These are phyloP conservation scores for Rhagonycha fulva DNA, from an alignment of 2,888 invertebrate genomes.

Conservation along the genomic window DNA sequence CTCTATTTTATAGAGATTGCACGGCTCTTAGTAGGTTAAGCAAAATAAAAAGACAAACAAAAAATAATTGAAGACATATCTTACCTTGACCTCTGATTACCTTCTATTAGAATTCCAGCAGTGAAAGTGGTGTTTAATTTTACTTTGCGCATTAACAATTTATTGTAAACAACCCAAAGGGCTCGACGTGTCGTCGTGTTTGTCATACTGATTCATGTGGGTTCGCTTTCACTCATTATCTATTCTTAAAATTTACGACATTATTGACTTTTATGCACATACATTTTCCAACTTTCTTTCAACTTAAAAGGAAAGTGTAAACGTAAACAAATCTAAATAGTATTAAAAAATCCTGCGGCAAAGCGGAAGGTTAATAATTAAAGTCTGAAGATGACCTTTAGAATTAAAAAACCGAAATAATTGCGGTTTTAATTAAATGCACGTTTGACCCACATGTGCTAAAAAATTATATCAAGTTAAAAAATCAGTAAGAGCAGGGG, in stretches of 20 bases:
- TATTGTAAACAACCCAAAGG: not conserved
- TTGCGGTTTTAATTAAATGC: no score
- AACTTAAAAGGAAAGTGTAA: not conserved
- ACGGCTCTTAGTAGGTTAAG: slow-evolving; percentile 32
- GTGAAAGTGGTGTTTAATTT: slow-evolving; percentile 34
- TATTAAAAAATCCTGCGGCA: not conserved
- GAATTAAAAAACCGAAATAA: not conserved
- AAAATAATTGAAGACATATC: slow-evolving; percentile 33
- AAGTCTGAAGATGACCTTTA: not conserved
- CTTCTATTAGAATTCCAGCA: slow-evolving; percentile 26
- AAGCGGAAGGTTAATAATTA: not conserved
- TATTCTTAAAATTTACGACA: not conserved
- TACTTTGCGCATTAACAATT: not conserved
- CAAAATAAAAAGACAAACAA: slow-evolving; percentile 34
- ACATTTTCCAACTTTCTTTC: not conserved
- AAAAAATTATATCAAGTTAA: not conserved
- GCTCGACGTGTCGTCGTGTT: not conserved
- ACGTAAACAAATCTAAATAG: not conserved
- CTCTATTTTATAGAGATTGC: not conserved
- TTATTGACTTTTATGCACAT: not conserved
- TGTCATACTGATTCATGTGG: not conserved
- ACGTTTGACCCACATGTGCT: no score
- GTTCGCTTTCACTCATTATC: not conserved
- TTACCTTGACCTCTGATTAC: slow-evolving; percentile 42
- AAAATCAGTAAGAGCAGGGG: no score